Evolutionary conservation across 2,113 vertebrate genomes (phyloP).

Genomic region (Tringa solitaria): DNA sequence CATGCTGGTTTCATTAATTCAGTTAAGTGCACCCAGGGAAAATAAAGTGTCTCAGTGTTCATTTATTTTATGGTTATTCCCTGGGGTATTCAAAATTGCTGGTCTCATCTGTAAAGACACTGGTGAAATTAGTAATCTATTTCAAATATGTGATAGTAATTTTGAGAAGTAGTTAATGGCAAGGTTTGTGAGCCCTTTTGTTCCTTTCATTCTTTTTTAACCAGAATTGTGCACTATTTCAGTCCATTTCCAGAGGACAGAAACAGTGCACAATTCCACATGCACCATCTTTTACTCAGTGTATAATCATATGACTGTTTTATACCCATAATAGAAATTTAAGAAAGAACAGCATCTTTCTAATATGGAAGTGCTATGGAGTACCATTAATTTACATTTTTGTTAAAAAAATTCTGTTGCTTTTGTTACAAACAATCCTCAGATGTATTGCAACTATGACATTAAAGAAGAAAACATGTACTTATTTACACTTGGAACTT

Average conservation of each 20-base stretch:
- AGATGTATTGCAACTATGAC: background rate
- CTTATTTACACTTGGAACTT: background rate
- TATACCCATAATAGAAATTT: background rate
- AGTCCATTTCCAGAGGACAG: background rate
- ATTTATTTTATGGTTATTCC: constrained; percentile 29
- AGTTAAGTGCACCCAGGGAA: constrained; percentile 41
- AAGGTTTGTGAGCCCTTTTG: background rate
- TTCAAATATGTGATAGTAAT: constrained; percentile 50
- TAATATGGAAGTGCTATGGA: background rate
- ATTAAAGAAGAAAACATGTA: background rate
- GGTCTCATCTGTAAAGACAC: constrained; percentile 51
- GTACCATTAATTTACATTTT: background rate
- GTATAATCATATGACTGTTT: background rate
- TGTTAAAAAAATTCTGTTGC: accelerated
- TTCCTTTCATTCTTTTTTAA: background rate
- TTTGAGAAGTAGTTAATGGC: constrained; percentile 10
- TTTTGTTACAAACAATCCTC: background rate
- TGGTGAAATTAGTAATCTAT: constrained; percentile 55
- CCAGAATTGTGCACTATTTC: background rate
- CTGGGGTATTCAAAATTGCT: background rate
- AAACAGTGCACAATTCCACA: background rate
- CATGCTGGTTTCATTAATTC: constrained; percentile 65
- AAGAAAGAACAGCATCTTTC: background rate
- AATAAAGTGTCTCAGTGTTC: constrained; percentile 15
- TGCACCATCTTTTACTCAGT: background rate